Evolutionary conservation across 2,113 vertebrate species (phyloP).

Genomic region (Edolisoma coerulescens): DNA sequence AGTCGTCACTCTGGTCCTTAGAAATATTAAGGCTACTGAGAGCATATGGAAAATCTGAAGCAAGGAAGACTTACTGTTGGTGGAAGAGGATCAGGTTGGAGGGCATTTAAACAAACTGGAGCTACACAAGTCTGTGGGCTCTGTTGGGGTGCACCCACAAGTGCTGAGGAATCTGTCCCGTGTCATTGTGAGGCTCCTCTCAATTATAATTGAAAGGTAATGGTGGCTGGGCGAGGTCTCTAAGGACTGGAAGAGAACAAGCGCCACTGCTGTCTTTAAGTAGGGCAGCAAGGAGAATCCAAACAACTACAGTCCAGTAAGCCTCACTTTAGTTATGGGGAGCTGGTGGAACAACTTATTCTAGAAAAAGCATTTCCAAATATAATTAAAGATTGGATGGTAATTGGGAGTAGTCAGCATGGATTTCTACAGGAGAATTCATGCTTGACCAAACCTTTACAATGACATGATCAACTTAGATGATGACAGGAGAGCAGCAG

Average conservation of each 20-base stretch:
- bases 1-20: fast-evolving
- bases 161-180: neutral
- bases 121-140: too few relatives aligned
- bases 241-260: neutral
- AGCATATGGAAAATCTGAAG: neutral
- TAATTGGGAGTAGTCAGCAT: neutral
- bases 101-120: neutral
- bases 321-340: neutral
- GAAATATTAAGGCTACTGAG: neutral
- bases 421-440: neutral
- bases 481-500: neutral
- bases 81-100: neutral
- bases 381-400: neutral
- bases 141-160: neutral
- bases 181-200: neutral
- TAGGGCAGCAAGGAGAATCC: neutral
- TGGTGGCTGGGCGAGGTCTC: fast-evolving
- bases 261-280: neutral
- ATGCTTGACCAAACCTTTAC: neutral
- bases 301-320: neutral
- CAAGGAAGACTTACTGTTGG: neutral
- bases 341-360: neutral
- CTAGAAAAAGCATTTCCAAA: neutral
- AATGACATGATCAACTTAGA: too few relatives aligned
- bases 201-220: neutral